Base-by-base conservation (phyloP, 1,140 invertebrate genomes). In the Colletes gigas region DNA sequence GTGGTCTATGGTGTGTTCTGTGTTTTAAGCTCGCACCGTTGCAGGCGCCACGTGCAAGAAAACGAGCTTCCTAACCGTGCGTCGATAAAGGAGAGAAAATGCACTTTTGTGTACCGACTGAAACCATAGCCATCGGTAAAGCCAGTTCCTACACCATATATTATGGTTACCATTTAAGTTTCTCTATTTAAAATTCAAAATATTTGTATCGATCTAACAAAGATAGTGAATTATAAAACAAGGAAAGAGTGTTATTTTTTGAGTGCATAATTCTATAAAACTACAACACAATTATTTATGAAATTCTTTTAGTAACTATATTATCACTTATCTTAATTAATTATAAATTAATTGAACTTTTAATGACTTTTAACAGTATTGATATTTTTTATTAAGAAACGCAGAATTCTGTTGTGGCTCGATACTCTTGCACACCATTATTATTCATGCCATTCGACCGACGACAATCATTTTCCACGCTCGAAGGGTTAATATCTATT, bases 71-170 rank as follows among this genome's bases (percentile, higher is more conserved):
- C 14, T 47, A 12, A 69, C 57, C 12, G 19, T 7, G 0, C 15
- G 79, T 67, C 65, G 78, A 71, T 69, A 81, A 77, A 1, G 47
- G 14, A 4, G 50, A 15, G 41, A 55, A 62, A 55, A 63, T 8
- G 4, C 8, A 6, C 7, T 54, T 47, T 3, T 0, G 8, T 5
- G 5, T 79, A 57, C 21, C 77, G 12, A 50, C n/a, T 63, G 44
- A 15, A 9, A 6, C 1, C 9, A 44, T 0, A 39, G 15, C n/a
- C 2, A 12, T n/a, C 55, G 78, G n/a, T 81, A 74, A 66, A 7
- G 14, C 17, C 1, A 59, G 0, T 73, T 47, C 14, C 77, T 73
- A 14, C 6, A 66, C 0, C 7, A 8, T 3, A 8, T 7, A 47
- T 57, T 5, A 17, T n/a, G 7, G 17, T 57, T 60, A 30, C 19